Base-by-base conservation (phyloP, 37 sponge, comb jelly and placozoan species). In the Cladorhizidae sp. region DNA sequence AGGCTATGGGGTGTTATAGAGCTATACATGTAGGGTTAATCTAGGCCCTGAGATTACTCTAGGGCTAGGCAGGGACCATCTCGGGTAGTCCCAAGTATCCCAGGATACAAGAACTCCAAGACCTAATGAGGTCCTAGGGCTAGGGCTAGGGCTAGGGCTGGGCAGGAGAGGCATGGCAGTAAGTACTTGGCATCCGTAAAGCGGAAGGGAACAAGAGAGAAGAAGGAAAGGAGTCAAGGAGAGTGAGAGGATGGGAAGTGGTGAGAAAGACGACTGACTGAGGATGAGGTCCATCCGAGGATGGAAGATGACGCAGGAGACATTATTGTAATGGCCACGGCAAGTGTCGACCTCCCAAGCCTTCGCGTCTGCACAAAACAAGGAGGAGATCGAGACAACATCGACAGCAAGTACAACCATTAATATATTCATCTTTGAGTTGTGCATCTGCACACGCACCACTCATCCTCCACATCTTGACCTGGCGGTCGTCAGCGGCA, bases 291-390 rank as follows among this genome's bases (percentile, higher is more conserved):
- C 99, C 55, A 89, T 87, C 20, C 96, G 80, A 40, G 99, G 99
- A 61, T 98, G 99, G 78, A 98, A 98, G 41, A 98, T 65, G 45
- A 70, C 90, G 40, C 92, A 89, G 78, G 92, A 93, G 52, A 98
- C 99, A 79, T 98, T 98, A 82, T 95, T 98, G 84, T 90, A 98
- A 77, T 98, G 99, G 29, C 99, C 99, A 41, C 99, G 67, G 58
- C 99, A 98, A 33, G 99, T 96, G 80, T 98, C 99, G 68, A 98
- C 99, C 76, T 95, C 99, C 96, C 99, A 98, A 0, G 99, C 99
- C 68, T 86, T 93, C 50, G 94, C 80, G 77, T 98, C 98, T 90
- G 80, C 29, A 45, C 22, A 22, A 71, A n/a, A 40, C 52, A n/a
- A 7, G 25, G 45, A 71, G n/a, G n/a, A 35, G 35, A 55, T 20